Evolutionary conservation across 2,113 vertebrate species (phyloP).

Genomic region (Neotragus moschatus): DNA sequence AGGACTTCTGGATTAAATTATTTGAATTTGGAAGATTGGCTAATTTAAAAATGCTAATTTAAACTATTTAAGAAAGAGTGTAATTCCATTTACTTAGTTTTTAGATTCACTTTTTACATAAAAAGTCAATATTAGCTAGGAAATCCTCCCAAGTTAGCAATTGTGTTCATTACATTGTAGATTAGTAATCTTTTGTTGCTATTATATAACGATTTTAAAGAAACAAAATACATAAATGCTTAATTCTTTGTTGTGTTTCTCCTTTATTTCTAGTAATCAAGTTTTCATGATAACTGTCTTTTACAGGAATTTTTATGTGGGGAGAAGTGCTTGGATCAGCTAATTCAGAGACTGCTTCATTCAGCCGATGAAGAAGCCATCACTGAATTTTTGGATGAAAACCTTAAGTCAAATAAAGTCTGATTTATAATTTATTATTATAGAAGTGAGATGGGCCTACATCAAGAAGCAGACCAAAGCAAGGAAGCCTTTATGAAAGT

Average conservation of each 20-base stretch:
- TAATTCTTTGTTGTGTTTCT: not conserved
- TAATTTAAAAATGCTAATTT: not conserved
- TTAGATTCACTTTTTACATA: not conserved
- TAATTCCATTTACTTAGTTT: not conserved
- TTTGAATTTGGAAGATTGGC: not conserved
- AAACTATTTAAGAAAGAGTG: not conserved
- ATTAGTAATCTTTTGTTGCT: not conserved
- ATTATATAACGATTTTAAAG: not conserved
- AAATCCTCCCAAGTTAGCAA: not conserved
- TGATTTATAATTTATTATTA: slow-evolving; percentile 34
- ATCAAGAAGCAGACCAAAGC: slow-evolving; percentile 1
- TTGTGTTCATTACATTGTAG: not conserved
- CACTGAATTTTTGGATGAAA: slow-evolving; percentile 82
- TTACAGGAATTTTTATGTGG: slow-evolving; percentile 90
- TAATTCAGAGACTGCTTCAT: slow-evolving; percentile 85
- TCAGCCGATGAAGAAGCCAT: slow-evolving; percentile 85
- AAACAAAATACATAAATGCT: not conserved
- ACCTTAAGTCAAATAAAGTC: slow-evolving; percentile 65
- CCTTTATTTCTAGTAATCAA: not conserved
- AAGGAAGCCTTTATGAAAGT: not conserved
- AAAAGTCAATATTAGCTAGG: not conserved
- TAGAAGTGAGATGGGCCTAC: slow-evolving; percentile 37
- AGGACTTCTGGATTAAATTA: not conserved
- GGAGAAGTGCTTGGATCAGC: slow-evolving; percentile 84
- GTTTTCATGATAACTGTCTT: slow-evolving; percentile 20